Evolutionary conservation across 1,140 invertebrate genomes (phyloP), one percentile per base, ranked within the genome.

Genomic region (Lordiphosa collinella): DNA sequence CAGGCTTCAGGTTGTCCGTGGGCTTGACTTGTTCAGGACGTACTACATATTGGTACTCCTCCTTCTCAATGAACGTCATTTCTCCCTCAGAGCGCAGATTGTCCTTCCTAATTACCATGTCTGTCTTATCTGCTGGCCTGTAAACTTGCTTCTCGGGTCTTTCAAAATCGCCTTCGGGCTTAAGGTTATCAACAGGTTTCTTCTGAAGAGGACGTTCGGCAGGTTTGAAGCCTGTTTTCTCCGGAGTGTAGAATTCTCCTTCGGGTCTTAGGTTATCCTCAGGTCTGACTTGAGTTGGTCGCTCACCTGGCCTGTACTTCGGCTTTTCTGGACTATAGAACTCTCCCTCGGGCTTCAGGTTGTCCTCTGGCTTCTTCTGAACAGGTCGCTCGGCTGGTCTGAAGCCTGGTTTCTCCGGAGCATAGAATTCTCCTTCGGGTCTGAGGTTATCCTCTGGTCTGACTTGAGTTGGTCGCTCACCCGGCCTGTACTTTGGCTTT

Each of bases 361-460:
- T 37, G 6, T 37, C 36, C 2, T 9, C 12, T 2, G 36, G 36
- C 12, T 37, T 37, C 12, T 37, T 37, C 2, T 37, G 36, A 0
- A 25, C 9, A 11, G 40, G 40, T 2, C 40, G 40, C 6, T 43
- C 40, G 5, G 14, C 40, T 10, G 40, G 40, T 25, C 4, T 43
- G 2, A 43, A 43, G n/a, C 8, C 18, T 4, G 13, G 14, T 43
- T 43, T 43, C n/a, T 43, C 40, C 0, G 40, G 40, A 25, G 14
- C 14, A 4, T 18, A 16, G 14, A 43, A 43, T 10, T 43, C 40
- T 2, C 38, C 38, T 8, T 41, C 38, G 4, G 38, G 38, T 16
- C 38, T n/a, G 6, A 93, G 79, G 80, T 93, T 93, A 79, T 92
- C 90, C 65, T 89, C 87, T 48, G 89, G 80, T 29, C 89, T 88